A percentile compares a stretch with the other conserved stretches of the same genome.
Evolutionary conservation across 2,113 vertebrate species (phyloP).

Genomic region (Esox niger): DNA sequence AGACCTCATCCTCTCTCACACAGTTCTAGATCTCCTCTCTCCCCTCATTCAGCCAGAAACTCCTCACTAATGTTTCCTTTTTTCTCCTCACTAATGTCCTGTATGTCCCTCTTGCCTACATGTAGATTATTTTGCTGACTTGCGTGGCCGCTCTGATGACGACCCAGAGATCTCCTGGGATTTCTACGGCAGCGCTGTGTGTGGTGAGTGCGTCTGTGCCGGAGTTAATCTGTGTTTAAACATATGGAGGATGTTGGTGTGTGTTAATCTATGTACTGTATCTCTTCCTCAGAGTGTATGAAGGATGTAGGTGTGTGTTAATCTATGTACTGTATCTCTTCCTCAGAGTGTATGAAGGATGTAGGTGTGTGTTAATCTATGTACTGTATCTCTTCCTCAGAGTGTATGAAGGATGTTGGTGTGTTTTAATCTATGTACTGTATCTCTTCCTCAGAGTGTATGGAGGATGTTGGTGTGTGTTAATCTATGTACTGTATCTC

Average conservation of each 20-base stretch:
- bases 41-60: too few species aligned
- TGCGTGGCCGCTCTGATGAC: slow-evolving; percentile 84
- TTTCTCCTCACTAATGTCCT: slow-evolving; percentile 7
- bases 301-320: not conserved
- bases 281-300: not conserved
- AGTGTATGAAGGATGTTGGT: not conserved
- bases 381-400: too few species aligned
- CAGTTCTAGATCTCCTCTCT: not conserved
- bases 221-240: slow-evolving; percentile 48
- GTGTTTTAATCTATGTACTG: not conserved
- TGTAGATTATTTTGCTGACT: slow-evolving; percentile 93
- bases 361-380: slow-evolving; percentile 81
- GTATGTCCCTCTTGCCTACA: slow-evolving; percentile 41
- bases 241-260: not conserved
- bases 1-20: not conserved
- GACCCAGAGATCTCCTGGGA: slow-evolving; percentile 87
- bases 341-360: slow-evolving; percentile 82
- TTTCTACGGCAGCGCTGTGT: slow-evolving; percentile 92
- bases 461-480: not conserved
- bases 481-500: too few species aligned
- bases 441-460: slow-evolving; percentile 69
- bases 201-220: too few species aligned
- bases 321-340: not conserved
- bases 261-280: too few species aligned
- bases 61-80: too few species aligned